Evolutionary conservation across 2,797 vertebrate species (phyloP).

Genomic region (Onychomys torridus): DNA sequence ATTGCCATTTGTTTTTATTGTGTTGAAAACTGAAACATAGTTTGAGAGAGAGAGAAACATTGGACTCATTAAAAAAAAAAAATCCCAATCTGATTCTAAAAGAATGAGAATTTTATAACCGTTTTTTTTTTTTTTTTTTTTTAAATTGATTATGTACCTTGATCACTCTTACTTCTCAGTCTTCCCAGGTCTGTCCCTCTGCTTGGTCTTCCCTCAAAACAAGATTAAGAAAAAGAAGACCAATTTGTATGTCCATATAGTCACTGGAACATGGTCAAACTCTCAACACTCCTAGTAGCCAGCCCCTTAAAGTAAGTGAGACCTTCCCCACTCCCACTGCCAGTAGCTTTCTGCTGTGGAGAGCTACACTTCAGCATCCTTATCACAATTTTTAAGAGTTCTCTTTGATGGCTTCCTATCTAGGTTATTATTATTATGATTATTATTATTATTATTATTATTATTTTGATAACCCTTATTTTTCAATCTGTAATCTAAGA

Average conservation of each 20-base stretch:
- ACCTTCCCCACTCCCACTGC: background rate
- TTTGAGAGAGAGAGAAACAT: slow-evolving; percentile 34
- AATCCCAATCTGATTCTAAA: background rate
- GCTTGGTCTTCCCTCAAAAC: background rate
- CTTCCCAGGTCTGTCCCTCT: background rate
- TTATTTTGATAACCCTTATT: background rate
- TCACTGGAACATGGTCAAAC: background rate
- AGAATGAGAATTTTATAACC: background rate
- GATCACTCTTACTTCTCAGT: background rate
- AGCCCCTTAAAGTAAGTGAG: background rate
- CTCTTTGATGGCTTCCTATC: background rate
- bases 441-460: background rate
- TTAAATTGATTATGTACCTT: background rate
- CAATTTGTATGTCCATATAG: background rate
- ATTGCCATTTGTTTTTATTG: slow-evolving; percentile 45
- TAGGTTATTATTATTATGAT: background rate
- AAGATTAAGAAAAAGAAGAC: background rate
- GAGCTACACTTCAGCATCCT: background rate
- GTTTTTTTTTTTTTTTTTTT: slow-evolving; percentile 5
- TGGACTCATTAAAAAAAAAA: background rate
- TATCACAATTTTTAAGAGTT: background rate
- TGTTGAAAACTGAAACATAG: slow-evolving; percentile 53
- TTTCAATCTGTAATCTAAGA: slow-evolving; percentile 54
- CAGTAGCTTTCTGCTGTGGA: background rate
- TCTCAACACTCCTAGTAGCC: background rate